Conservation (phyloP, 2,113 vertebrate species). For the Anser brachyrhynchus region DNA sequence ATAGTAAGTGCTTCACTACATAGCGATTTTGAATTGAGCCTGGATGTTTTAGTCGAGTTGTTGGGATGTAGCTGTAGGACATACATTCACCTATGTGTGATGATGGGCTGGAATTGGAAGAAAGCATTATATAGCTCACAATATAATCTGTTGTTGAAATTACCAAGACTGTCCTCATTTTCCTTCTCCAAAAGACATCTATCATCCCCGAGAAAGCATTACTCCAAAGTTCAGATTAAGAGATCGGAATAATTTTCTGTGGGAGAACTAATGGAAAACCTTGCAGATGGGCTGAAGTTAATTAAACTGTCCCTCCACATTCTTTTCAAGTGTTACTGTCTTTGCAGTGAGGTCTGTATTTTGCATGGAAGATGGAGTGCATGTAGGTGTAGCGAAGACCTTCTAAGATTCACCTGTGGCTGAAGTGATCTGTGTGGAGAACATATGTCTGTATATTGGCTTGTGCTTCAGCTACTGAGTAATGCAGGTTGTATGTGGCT, state of each 20-base stretch:
- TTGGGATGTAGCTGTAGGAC: background rate
- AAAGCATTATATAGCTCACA: background rate
- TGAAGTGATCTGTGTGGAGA: background rate
- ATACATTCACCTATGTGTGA: background rate
- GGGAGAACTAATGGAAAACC: background rate
- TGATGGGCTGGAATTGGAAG: background rate
- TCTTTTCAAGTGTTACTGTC: background rate
- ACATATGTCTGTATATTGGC: background rate
- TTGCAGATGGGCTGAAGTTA: background rate
- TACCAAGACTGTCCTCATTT: background rate
- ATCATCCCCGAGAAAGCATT: background rate
- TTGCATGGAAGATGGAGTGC: background rate
- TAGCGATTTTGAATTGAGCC: background rate
- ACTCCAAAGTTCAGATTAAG: background rate
- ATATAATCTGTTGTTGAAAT: background rate
- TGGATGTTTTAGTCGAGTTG: background rate
- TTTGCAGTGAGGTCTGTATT: background rate
- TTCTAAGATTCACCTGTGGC: background rate
- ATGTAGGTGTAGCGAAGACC: background rate
- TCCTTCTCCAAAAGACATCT: background rate
- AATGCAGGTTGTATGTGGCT: background rate
- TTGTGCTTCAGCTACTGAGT: background rate
- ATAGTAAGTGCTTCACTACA: background rate
- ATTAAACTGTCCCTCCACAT: background rate
- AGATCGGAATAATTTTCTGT: background rate